phyloP scores from a whole-genome alignment of 2,888 invertebrate species.

The Chesias legatella region DNA sequence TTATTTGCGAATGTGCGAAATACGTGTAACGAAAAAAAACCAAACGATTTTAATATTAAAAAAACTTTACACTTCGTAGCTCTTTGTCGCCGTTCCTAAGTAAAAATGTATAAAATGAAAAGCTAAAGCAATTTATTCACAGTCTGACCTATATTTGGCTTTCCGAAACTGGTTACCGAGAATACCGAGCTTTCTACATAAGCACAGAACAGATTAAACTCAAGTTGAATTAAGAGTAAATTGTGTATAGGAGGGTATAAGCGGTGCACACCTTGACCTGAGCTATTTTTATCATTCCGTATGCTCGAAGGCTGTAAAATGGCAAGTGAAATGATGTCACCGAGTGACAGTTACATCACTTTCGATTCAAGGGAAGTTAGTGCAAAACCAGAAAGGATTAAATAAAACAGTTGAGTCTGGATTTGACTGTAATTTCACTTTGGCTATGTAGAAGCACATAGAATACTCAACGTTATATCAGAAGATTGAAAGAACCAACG shows the following conservation, averaged over 20 bases:
- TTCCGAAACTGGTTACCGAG: slow-evolving; percentile 17
- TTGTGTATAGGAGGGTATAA: slow-evolving; percentile 10
- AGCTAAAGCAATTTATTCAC: slow-evolving; percentile 28
- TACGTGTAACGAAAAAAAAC: too few relatives aligned
- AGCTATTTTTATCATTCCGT: slow-evolving; percentile 26
- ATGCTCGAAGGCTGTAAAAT: slow-evolving; percentile 25
- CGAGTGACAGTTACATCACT: slow-evolving; percentile 19
- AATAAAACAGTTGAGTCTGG: background rate
- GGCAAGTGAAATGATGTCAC: slow-evolving; percentile 23
- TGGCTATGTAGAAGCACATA: too few relatives aligned
- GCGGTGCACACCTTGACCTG: slow-evolving; percentile 26
- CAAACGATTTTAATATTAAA: slow-evolving; percentile 20
- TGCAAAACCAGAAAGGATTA: slow-evolving; percentile 7
- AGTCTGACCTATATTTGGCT: slow-evolving; percentile 26
- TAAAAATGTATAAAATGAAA: slow-evolving; percentile 22
- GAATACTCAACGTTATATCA: too few relatives aligned
- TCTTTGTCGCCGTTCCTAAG: slow-evolving; percentile 16
- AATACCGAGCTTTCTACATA: slow-evolving; percentile 10
- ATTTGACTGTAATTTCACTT: too few relatives aligned
- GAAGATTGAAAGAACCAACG: background rate
- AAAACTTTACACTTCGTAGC: slow-evolving; percentile 10
- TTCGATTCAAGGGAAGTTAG: slow-evolving; percentile 18
- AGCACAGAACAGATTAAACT: background rate
- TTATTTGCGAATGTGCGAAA: too few relatives aligned
- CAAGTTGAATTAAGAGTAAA: slow-evolving; percentile 3